phyloP scores from a whole-genome alignment of 2,888 invertebrate species.

The Rhagonycha fulva region DNA sequence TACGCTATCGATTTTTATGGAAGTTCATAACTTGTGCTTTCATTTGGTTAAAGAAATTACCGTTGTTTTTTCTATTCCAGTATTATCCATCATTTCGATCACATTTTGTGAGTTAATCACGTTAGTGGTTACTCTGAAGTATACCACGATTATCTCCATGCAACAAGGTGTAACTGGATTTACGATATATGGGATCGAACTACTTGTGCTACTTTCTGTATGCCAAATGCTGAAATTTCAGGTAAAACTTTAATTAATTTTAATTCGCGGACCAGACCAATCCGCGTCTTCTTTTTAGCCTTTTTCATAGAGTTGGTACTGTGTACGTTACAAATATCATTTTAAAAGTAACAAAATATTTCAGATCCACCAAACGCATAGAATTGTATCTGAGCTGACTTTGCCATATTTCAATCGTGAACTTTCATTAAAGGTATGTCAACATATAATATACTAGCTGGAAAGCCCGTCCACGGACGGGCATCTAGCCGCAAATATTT shows the following conservation, averaged over 20 bases:
- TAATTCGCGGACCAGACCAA: no score
- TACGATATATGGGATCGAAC: neutral
- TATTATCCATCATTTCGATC: neutral
- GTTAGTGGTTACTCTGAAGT: neutral
- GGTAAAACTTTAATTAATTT: neutral
- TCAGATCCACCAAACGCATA: neutral
- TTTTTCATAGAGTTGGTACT: no score
- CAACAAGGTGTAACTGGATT: conserved; percentile 1
- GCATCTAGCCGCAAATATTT: no score
- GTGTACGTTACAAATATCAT: no score
- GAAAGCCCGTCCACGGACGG: no score
- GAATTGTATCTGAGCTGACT: conserved; percentile 3
- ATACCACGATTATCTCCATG: neutral
- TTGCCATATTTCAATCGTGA: conserved; percentile 8
- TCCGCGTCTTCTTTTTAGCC: no score
- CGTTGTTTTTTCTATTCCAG: neutral
- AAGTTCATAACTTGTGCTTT: neutral
- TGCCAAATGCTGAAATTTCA: neutral
- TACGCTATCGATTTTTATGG: neutral
- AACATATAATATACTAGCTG: neutral
- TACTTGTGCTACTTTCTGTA: neutral
- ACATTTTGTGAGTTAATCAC: conserved; percentile 9
- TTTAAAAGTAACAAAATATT: neutral
- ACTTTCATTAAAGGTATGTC: conserved; percentile 2
- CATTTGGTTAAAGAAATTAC: neutral